These are phyloP conservation scores for Rallus crepitans DNA, from an alignment of 2,797 vertebrate genomes.

Conservation along the genomic window DNA sequence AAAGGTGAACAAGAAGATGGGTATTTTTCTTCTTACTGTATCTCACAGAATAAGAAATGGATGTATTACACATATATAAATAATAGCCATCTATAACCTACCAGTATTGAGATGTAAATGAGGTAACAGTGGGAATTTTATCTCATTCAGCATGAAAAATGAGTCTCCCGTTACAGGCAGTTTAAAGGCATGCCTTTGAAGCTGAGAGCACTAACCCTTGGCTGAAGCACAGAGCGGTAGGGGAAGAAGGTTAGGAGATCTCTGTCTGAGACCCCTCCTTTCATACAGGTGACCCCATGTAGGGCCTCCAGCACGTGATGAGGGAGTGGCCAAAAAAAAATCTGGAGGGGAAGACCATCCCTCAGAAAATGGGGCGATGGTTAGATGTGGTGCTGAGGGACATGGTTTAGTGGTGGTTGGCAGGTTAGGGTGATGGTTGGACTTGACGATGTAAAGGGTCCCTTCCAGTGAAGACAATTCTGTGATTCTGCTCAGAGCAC, in stretches of 20 bases:
- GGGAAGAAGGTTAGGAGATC: neutral
- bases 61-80: constrained; percentile 51
- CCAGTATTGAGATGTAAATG: constrained; percentile 67
- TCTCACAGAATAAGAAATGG: constrained; percentile 16
- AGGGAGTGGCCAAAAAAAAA: neutral
- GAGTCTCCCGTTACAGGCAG: neutral
- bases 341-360: neutral
- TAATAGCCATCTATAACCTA: constrained; percentile 48
- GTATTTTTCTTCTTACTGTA: constrained; percentile 17
- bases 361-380: neutral
- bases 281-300: fast-evolving
- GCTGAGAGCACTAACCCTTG: neutral
- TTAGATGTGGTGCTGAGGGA: too few relatives aligned
- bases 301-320: neutral
- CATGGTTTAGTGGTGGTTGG: too few relatives aligned
- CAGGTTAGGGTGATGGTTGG: too few relatives aligned
- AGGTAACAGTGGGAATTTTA: constrained; percentile 57
- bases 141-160: constrained; percentile 27
- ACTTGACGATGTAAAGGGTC: too few relatives aligned
- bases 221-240: neutral
- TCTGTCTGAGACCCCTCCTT: neutral
- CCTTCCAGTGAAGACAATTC: too few relatives aligned
- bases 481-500: neutral
- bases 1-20: neutral
- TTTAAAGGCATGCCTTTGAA: constrained; percentile 21